These are phyloP conservation scores for Geopemphigus sp. DNA, from an alignment of 1,140 invertebrate species.

Conservation along the genomic window DNA sequence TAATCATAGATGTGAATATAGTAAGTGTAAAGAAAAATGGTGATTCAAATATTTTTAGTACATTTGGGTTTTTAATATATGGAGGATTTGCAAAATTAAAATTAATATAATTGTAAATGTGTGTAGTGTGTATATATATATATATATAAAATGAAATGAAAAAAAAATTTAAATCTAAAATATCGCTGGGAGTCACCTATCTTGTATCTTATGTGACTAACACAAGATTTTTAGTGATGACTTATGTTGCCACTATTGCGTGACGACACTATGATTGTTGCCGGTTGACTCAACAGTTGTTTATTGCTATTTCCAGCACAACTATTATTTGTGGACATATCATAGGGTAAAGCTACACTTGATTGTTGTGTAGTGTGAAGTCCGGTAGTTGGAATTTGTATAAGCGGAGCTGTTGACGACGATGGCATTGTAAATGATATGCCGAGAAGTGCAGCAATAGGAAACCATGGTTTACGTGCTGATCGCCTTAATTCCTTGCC, in stretches of 20 bases:
- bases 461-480: constrained; percentile 85
- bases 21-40: background rate
- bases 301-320: background rate
- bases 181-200: background rate
- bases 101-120: constrained; percentile 4
- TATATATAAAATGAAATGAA: constrained; percentile 14
- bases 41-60: constrained; percentile 21
- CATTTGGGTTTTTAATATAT: background rate
- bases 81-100: background rate
- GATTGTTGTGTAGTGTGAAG: too few species aligned
- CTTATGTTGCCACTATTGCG: background rate
- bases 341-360: background rate
- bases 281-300: background rate
- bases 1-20: background rate
- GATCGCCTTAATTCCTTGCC: constrained; percentile 79
- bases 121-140: background rate
- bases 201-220: background rate
- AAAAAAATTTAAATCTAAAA: constrained; percentile 29
- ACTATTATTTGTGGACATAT: background rate
- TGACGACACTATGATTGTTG: background rate
- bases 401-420: background rate
- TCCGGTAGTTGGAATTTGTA: too few species aligned
- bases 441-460: constrained; percentile 6
- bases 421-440: constrained; percentile 13
- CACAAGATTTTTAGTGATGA: constrained; percentile 32